Percentiles rank a stretch among this genome's conserved stretches.
These are phyloP conservation scores for Poeciliopsis infans DNA, from an alignment of 2,797 vertebrate species.

Conservation along the genomic window DNA sequence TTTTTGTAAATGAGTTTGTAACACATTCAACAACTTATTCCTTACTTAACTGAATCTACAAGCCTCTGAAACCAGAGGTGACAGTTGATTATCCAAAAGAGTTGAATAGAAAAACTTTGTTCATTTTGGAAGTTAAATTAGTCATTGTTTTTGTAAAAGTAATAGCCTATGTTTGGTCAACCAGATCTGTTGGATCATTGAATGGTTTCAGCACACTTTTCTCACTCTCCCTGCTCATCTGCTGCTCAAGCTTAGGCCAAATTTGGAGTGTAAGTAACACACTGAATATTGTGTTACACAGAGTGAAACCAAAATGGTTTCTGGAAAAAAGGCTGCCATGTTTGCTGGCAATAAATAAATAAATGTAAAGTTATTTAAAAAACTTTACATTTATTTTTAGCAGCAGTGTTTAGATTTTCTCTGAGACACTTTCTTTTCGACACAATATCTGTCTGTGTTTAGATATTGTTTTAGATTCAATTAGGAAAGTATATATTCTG, in stretches of 20 bases:
- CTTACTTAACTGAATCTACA: background rate
- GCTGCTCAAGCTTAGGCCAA: background rate
- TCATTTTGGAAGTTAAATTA: background rate
- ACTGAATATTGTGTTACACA: background rate
- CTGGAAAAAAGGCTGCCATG: background rate
- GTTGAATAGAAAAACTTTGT: background rate
- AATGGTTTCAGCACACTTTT: background rate
- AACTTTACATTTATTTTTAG: too few species aligned
- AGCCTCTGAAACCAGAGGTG: background rate
- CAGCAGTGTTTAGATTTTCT: background rate
- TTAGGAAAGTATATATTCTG: too few species aligned
- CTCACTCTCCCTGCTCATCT: background rate
- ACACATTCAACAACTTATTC: background rate
- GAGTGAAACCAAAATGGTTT: background rate
- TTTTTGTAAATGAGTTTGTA: slow-evolving; percentile 2
- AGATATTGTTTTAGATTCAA: too few species aligned
- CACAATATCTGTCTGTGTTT: too few species aligned
- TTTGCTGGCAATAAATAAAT: too few species aligned
- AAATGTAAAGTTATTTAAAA: too few species aligned
- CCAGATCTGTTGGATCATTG: background rate
- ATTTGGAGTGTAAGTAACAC: background rate
- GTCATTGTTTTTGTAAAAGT: background rate
- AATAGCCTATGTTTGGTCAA: background rate
- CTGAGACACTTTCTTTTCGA: too few species aligned
- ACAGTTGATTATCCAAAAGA: background rate